phyloP scores from a whole-genome alignment of 1,140 invertebrate genomes.

The Rhysida immarginata region DNA sequence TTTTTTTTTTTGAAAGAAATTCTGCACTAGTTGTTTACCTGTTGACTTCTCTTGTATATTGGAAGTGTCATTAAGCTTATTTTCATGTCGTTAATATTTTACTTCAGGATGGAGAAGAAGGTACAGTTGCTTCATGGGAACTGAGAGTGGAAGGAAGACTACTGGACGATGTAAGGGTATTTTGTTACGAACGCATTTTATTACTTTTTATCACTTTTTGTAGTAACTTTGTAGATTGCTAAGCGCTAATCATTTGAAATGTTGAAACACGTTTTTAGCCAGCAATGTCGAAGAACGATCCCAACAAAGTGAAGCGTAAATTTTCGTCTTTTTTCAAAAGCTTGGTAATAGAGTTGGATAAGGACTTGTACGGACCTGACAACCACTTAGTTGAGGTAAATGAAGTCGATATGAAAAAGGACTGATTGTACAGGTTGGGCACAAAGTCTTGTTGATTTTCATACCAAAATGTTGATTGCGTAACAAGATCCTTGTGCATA shows the following conservation, averaged over 20 bases:
- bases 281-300: constrained; percentile 24
- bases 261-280: constrained; percentile 10
- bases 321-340: constrained; percentile 99
- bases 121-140: constrained; percentile 90
- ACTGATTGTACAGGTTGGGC: no score
- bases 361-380: constrained; percentile 97
- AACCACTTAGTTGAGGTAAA: constrained; percentile 88
- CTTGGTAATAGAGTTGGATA: constrained; percentile 96
- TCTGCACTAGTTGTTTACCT: no score
- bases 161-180: constrained; percentile 63
- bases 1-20: no score
- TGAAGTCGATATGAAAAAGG: no score
- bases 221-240: background rate
- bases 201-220: background rate
- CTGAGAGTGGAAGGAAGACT: constrained; percentile 90
- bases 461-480: no score
- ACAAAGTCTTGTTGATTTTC: no score
- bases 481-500: no score
- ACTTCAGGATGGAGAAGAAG: constrained; percentile 44
- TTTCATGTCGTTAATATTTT: no score
- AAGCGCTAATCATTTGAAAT: background rate
- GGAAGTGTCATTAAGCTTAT: no score
- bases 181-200: background rate
- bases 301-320: constrained; percentile 74
- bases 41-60: no score